phyloP scores from a whole-genome alignment of 2,888 invertebrate genomes.

The Phlogophora meticulosa region DNA sequence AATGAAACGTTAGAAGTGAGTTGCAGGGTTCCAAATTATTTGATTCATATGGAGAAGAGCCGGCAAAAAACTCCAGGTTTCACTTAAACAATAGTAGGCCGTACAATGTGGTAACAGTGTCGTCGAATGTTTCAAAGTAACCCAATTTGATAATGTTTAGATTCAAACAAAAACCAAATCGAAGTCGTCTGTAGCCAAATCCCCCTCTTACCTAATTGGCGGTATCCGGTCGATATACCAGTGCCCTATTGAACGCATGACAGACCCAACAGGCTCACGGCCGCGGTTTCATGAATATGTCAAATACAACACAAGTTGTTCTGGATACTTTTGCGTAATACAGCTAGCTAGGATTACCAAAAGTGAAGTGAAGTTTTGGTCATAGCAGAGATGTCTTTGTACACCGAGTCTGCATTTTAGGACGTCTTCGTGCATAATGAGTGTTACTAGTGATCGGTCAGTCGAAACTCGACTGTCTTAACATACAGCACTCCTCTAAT shows the following conservation, averaged over 20 bases:
- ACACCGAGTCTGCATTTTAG: neutral
- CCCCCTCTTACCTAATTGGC: slow-evolving; percentile 56
- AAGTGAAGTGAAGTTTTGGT: neutral
- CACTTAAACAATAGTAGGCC: too few species aligned
- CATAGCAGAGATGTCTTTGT: neutral
- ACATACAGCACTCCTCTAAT: too few species aligned
- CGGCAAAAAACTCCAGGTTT: too few species aligned
- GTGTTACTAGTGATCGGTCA: too few species aligned
- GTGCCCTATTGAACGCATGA: slow-evolving; percentile 44
- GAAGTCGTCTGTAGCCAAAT: slow-evolving; percentile 33
- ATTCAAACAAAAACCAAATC: slow-evolving; percentile 40
- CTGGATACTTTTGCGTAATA: neutral
- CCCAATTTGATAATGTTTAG: slow-evolving; percentile 22
- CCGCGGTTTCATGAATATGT: slow-evolving; percentile 28
- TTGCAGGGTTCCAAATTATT: too few species aligned
- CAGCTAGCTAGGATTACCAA: neutral
- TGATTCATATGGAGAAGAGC: too few species aligned
- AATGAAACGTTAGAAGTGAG: too few species aligned
- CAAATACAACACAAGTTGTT: slow-evolving; percentile 14
- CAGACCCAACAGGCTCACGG: slow-evolving; percentile 26
- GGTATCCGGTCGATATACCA: slow-evolving; percentile 47
- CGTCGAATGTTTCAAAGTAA: too few species aligned
- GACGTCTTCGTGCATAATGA: neutral
- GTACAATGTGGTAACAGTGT: too few species aligned
- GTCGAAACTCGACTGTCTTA: too few species aligned